phyloP scores from a whole-genome alignment of 2,797 vertebrate genomes.

The Sebastes taczanowskii region DNA sequence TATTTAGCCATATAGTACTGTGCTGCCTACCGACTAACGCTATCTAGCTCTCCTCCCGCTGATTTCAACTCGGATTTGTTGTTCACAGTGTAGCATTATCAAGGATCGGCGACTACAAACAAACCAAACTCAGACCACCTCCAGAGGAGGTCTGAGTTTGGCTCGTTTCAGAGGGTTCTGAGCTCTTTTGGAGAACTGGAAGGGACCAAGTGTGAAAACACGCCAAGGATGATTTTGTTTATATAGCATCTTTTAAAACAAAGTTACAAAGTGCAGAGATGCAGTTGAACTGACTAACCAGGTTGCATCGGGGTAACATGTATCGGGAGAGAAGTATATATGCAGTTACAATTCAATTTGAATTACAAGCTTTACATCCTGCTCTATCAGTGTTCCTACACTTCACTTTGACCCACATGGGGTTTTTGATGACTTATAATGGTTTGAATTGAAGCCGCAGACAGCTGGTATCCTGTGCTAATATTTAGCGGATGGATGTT shows the following conservation, averaged over 20 bases:
- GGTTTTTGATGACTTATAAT: conserved; percentile 1
- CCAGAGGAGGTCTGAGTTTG: too few relatives aligned
- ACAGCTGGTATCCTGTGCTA: neutral
- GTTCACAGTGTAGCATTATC: too few relatives aligned
- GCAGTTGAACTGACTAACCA: neutral
- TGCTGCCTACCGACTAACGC: too few relatives aligned
- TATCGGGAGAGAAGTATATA: neutral
- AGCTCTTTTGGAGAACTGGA: too few relatives aligned
- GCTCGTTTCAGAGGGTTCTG: too few relatives aligned
- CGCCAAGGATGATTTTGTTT: neutral
- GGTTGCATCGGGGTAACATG: neutral
- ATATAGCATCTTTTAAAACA: neutral
- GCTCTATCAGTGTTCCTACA: neutral
- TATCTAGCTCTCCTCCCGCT: too few relatives aligned
- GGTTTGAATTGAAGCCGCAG: conserved; percentile 3
- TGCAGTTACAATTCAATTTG: neutral
- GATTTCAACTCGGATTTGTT: too few relatives aligned
- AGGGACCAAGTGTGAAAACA: too few relatives aligned
- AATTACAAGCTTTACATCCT: neutral
- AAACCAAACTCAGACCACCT: too few relatives aligned
- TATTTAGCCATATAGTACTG: too few relatives aligned
- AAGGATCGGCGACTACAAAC: too few relatives aligned
- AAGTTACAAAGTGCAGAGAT: neutral
- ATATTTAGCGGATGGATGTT: neutral
- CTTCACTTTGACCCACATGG: conserved; percentile 1